These are phyloP conservation scores for Forbesichthys agassizii DNA, from an alignment of 2,113 vertebrate genomes.

Conservation along the genomic window DNA sequence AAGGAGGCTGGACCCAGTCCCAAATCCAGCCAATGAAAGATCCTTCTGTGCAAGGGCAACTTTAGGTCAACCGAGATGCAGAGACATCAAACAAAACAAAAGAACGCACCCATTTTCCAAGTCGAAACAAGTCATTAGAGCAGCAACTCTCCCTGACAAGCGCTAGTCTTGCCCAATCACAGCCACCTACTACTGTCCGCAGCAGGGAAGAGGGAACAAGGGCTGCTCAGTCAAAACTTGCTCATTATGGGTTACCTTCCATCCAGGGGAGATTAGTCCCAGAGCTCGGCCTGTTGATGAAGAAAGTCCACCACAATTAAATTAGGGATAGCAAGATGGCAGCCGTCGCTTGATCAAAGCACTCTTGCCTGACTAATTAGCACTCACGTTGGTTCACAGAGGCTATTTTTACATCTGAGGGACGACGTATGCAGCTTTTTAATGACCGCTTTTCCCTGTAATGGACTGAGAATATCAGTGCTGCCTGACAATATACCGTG, in stretches of 20 bases:
- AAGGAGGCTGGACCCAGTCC: conserved; percentile 25
- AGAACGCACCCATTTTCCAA: conserved; percentile 33
- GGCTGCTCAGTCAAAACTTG: conserved; percentile 65
- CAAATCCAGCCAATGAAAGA: conserved; percentile 24
- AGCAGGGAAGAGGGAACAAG: conserved; percentile 46
- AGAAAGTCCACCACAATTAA: conserved; percentile 62
- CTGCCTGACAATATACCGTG: conserved; percentile 57
- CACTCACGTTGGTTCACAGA: conserved; percentile 42
- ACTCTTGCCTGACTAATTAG: conserved; percentile 60
- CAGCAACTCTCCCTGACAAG: conserved; percentile 46
- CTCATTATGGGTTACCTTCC: conserved; percentile 71
- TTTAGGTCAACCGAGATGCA: conserved; percentile 38
- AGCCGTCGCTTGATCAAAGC: conserved; percentile 71
- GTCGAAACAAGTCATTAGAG: conserved; percentile 58
- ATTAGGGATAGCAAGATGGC: conserved; percentile 64
- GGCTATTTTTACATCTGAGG: conserved; percentile 69
- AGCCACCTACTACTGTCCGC: conserved; percentile 50
- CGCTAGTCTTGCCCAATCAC: conserved; percentile 54
- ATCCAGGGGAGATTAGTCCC: conserved; percentile 62
- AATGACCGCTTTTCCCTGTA: conserved; percentile 62
- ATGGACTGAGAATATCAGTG: conserved; percentile 59
- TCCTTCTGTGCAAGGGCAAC: conserved; percentile 36
- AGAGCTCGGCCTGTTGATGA: conserved; percentile 60
- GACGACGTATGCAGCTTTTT: conserved; percentile 55
- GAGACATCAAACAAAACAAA: conserved; percentile 23